Evolutionary conservation across 2,888 invertebrate genomes (phyloP).

Genomic region (Rapana venosa): DNA sequence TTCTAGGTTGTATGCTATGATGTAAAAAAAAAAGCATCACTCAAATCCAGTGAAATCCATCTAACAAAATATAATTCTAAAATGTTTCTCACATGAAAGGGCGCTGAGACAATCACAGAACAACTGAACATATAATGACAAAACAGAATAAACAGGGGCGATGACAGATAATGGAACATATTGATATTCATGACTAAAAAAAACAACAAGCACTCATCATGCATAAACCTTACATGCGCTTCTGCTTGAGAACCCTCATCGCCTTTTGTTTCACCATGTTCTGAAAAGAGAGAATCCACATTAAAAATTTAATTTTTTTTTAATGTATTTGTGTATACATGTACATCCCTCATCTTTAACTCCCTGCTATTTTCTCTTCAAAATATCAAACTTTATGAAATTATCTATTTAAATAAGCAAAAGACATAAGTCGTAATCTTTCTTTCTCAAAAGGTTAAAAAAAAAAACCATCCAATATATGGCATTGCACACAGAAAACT

Average conservation of each 20-base stretch:
- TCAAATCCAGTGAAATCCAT: no score
- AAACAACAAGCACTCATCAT: background rate
- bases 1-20: no score
- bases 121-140: no score
- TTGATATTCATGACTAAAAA: background rate
- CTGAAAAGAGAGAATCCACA: slow-evolving; percentile 59
- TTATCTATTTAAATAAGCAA: background rate
- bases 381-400: background rate
- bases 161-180: background rate
- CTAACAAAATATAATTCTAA: no score
- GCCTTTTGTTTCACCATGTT: slow-evolving; percentile 99
- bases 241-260: slow-evolving; percentile 95
- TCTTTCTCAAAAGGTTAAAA: background rate
- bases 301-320: background rate
- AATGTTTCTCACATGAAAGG: no score
- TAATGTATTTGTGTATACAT: background rate
- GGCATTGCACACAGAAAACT: background rate
- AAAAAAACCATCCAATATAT: background rate
- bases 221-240: slow-evolving; percentile 94
- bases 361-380: background rate
- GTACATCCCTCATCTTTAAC: background rate
- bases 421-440: background rate
- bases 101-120: no score
- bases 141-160: background rate
- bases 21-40: no score